A percentile compares a stretch with the other conserved stretches of the same genome.
phyloP scores from a whole-genome alignment of 2,113 vertebrate species.

The Thalassarche chlororhynchos region DNA sequence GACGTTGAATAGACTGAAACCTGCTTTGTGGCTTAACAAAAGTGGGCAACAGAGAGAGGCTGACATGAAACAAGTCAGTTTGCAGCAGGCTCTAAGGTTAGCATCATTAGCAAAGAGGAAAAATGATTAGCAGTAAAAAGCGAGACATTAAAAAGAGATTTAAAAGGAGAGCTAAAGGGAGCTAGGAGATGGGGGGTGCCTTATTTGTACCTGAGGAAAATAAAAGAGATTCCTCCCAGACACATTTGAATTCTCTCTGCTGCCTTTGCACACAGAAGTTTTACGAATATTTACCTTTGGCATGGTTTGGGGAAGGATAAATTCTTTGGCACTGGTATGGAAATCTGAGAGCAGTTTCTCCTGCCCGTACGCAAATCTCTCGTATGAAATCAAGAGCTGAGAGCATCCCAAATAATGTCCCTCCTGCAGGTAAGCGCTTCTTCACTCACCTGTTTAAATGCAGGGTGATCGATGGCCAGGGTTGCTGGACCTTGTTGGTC shows the following conservation, averaged over 20 bases:
- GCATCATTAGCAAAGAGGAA: constrained; percentile 57
- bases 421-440: background rate
- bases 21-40: constrained; percentile 68
- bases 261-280: constrained; percentile 31
- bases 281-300: constrained; percentile 62
- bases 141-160: constrained; percentile 57
- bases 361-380: background rate
- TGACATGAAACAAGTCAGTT: constrained; percentile 56
- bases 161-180: constrained; percentile 29
- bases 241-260: constrained; percentile 52
- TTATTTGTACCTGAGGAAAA: constrained; percentile 59
- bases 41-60: constrained; percentile 44
- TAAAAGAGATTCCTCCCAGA: constrained; percentile 45
- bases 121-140: constrained; percentile 74
- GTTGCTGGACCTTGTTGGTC: background rate
- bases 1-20: constrained; percentile 50
- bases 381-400: background rate
- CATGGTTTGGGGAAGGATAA: constrained; percentile 9
- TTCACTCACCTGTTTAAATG: background rate
- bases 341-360: background rate
- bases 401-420: background rate
- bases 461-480: background rate
- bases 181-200: constrained; percentile 21
- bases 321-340: background rate
- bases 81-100: constrained; percentile 58